Evolutionary conservation across 2,113 vertebrate genomes (phyloP).

Genomic region (Guaruba guarouba): DNA sequence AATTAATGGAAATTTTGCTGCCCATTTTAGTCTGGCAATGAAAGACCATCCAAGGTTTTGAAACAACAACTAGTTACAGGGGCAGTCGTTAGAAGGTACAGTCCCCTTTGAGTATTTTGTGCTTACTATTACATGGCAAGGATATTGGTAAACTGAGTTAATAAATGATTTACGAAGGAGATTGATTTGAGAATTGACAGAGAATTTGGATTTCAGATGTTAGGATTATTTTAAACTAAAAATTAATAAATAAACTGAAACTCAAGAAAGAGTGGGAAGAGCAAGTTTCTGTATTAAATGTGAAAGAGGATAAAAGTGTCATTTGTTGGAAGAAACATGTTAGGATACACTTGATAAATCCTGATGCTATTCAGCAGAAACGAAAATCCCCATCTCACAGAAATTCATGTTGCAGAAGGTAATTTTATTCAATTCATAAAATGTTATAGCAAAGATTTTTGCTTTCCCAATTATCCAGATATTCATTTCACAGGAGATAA

Average conservation of each 20-base stretch:
- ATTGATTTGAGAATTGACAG: neutral
- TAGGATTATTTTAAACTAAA: neutral
- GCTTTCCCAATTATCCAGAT: constrained; percentile 67
- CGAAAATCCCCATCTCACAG: constrained; percentile 27
- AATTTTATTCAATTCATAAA: constrained; percentile 73
- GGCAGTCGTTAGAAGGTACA: neutral
- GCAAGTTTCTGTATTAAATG: constrained; percentile 3
- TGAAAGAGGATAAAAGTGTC: neutral
- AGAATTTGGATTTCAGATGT: neutral
- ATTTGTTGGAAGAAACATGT: constrained; percentile 29
- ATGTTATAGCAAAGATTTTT: constrained; percentile 47
- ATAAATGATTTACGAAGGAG: neutral
- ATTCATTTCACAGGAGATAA: constrained; percentile 55
- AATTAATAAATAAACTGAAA: neutral
- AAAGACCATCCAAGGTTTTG: neutral
- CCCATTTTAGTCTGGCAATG: neutral
- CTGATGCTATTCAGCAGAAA: constrained; percentile 28
- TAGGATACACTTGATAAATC: constrained; percentile 21
- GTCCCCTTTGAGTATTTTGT: neutral
- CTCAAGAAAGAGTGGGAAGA: neutral
- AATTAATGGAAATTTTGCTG: neutral
- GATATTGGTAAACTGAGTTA: neutral
- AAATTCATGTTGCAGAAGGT: constrained; percentile 61
- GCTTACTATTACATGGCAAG: neutral
- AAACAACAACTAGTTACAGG: neutral